A percentile compares a stretch with the other conserved stretches of the same genome.
Evolutionary conservation across 2,888 invertebrate genomes (phyloP).

Genomic region (Barypeithes pellucidus): DNA sequence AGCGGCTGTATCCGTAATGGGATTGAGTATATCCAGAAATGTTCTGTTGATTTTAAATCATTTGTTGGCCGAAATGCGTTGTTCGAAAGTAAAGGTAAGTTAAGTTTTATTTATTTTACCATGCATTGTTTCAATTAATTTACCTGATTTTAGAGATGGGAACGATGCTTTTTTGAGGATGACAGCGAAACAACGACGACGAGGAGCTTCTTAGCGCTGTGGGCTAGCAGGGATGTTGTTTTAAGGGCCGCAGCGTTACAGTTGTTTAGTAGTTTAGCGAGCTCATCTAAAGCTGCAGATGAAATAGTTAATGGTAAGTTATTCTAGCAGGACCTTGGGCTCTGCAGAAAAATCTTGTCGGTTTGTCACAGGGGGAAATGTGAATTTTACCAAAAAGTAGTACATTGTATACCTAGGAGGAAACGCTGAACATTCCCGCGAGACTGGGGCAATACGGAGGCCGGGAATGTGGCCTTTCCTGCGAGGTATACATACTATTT

Average conservation of each 20-base stretch:
- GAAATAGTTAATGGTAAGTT: slow-evolving; percentile 65
- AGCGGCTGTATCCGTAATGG: slow-evolving; percentile 74
- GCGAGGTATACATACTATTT: too few relatives aligned
- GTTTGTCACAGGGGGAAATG: too few relatives aligned
- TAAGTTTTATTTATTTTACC: not conserved
- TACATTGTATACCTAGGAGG: too few relatives aligned
- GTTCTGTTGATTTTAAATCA: slow-evolving; percentile 74
- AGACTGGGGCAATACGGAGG: too few relatives aligned
- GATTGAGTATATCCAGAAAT: slow-evolving; percentile 73
- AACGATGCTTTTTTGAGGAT: slow-evolving; percentile 64
- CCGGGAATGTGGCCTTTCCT: too few relatives aligned
- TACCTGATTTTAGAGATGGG: slow-evolving; percentile 63
- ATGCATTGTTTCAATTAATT: not conserved
- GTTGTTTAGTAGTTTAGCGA: slow-evolving; percentile 71
- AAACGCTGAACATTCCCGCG: too few relatives aligned
- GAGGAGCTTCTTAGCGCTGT: slow-evolving; percentile 70
- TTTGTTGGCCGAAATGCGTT: slow-evolving; percentile 72
- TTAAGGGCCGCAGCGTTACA: slow-evolving; percentile 73
- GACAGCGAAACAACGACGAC: slow-evolving; percentile 58
- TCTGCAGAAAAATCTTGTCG: too few relatives aligned
- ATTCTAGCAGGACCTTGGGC: slow-evolving; percentile 2
- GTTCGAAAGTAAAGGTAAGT: slow-evolving; percentile 68
- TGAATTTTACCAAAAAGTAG: too few relatives aligned
- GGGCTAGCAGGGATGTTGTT: slow-evolving; percentile 73
- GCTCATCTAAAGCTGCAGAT: slow-evolving; percentile 62